Conservation (phyloP, 2,888 invertebrate species). For the Himalopsyche japonica region DNA sequence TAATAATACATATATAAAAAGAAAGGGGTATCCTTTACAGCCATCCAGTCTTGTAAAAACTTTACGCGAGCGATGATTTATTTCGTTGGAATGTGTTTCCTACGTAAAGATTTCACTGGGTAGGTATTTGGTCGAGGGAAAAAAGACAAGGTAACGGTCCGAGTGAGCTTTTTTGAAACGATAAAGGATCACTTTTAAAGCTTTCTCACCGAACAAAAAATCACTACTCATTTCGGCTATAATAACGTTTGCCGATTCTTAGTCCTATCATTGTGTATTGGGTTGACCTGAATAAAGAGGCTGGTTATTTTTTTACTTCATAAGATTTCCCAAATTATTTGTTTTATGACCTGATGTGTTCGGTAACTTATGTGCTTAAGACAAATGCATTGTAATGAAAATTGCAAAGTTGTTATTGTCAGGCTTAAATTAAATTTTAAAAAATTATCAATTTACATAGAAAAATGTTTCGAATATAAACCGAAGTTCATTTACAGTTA, state of each 20-base stretch:
- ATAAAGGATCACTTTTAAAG: background rate
- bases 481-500: too few relatives aligned
- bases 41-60: background rate
- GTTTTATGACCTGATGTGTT: too few relatives aligned
- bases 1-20: background rate
- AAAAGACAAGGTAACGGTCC: background rate
- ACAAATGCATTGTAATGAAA: too few relatives aligned
- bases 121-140: background rate
- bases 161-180: background rate
- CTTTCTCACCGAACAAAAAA: background rate
- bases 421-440: too few relatives aligned
- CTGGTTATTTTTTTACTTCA: background rate
- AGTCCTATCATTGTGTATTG: background rate
- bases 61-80: background rate
- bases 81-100: background rate
- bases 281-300: background rate
- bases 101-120: background rate
- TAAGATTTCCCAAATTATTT: too few relatives aligned
- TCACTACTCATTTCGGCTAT: slow-evolving; percentile 21
- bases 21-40: background rate
- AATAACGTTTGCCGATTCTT: slow-evolving; percentile 21
- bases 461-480: too few relatives aligned
- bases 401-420: too few relatives aligned
- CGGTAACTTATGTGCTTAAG: too few relatives aligned
- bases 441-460: too few relatives aligned